phyloP scores from a whole-genome alignment of 2,113 vertebrate genomes.

The Leptobrachium leishanense region DNA sequence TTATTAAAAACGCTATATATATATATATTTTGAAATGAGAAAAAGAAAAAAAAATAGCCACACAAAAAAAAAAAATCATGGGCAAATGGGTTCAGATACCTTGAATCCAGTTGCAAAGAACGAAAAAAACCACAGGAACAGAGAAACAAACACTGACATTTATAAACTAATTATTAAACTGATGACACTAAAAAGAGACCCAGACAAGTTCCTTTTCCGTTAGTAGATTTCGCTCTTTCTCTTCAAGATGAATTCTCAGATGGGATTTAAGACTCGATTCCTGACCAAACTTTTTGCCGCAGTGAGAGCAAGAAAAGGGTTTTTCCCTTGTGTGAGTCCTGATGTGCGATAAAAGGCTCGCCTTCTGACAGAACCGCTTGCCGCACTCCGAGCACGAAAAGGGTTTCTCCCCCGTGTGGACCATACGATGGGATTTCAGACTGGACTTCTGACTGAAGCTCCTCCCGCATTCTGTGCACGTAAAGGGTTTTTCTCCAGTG shows the following conservation, averaged over 20 bases:
- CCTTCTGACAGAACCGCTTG: constrained; percentile 51
- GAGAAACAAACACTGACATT: too few species aligned
- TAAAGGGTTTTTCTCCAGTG: constrained; percentile 30
- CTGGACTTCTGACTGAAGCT: constrained; percentile 25
- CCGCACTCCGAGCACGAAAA: constrained; percentile 49
- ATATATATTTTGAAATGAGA: too few species aligned
- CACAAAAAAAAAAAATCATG: too few species aligned
- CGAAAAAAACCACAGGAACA: too few species aligned
- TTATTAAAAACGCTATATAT: too few species aligned
- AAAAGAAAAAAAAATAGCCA: too few species aligned
- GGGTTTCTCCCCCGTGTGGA: constrained; percentile 51
- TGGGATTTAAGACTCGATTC: not conserved
- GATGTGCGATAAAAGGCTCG: constrained; percentile 51
- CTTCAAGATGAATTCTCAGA: not conserved
- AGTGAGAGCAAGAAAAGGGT: not conserved
- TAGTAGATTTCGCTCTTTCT: not conserved
- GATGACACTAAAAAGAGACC: not conserved
- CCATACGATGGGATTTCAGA: constrained; percentile 17
- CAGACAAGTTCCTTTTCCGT: not conserved
- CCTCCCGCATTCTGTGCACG: constrained; percentile 28
- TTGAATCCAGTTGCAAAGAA: too few species aligned
- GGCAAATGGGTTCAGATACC: too few species aligned
- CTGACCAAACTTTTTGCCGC: constrained; percentile 2
- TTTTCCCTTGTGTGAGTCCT: constrained; percentile 36
- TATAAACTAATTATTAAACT: too few species aligned